A percentile compares a stretch with the other conserved stretches of the same genome.
These are phyloP conservation scores for Tethea ocularis DNA, from an alignment of 2,888 invertebrate species.

Conservation along the genomic window DNA sequence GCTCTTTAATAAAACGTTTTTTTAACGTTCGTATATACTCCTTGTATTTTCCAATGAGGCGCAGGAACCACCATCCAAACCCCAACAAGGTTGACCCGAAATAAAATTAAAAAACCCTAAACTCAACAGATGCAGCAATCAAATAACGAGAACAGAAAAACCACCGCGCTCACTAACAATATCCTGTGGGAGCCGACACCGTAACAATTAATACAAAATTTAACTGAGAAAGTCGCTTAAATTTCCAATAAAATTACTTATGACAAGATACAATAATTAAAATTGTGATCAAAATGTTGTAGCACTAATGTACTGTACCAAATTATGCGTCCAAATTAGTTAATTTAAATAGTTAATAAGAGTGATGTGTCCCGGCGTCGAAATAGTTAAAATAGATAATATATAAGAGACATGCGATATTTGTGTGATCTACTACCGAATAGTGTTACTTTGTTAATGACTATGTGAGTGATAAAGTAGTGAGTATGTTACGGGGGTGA, in stretches of 20 bases:
- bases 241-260: conserved; percentile 48
- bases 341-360: conserved; percentile 57
- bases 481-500: conserved; percentile 51
- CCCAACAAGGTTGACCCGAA: not conserved
- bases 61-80: not conserved
- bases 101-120: not conserved
- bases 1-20: not conserved
- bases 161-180: conserved; percentile 12
- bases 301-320: conserved; percentile 62
- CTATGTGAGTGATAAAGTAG: conserved; percentile 33
- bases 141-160: conserved; percentile 8
- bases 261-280: conserved; percentile 76
- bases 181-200: conserved; percentile 26
- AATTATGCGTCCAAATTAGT: conserved; percentile 77
- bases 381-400: conserved; percentile 27
- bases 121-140: conserved; percentile 14
- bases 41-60: not conserved
- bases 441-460: conserved; percentile 41
- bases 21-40: not conserved
- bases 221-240: conserved; percentile 9
- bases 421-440: conserved; percentile 31
- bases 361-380: conserved; percentile 11
- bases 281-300: conserved; percentile 66
- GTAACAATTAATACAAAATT: conserved; percentile 31
- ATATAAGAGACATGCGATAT: conserved; percentile 28